phyloP scores from a whole-genome alignment of 30 jellyfish, hydroid and myxozoan genomes.

The Aurelia aurita complex sp. Pacific region DNA sequence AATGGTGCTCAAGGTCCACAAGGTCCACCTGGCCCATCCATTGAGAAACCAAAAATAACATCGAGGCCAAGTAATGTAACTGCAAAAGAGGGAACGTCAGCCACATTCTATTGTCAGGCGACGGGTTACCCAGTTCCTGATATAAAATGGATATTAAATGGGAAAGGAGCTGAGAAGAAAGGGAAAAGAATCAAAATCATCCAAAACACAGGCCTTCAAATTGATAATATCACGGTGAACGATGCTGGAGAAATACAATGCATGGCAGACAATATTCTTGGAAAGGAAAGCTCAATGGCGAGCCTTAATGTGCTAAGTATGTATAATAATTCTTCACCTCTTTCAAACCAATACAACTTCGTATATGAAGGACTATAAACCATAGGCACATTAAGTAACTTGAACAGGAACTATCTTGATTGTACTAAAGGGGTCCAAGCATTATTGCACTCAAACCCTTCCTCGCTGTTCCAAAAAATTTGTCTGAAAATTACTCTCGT shows the following conservation, averaged over 20 bases:
- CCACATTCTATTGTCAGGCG: conserved; percentile 21
- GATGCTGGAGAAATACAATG: conserved; percentile 27
- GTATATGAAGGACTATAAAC: neutral
- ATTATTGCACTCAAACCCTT: too few species aligned
- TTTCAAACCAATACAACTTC: neutral
- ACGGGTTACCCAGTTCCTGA: conserved; percentile 43
- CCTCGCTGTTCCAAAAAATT: too few species aligned
- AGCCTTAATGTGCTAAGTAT: conserved; percentile 15
- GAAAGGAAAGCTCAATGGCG: conserved; percentile 17
- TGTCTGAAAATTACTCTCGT: too few species aligned
- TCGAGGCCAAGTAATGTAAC: conserved; percentile 20
- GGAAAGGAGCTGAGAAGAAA: neutral
- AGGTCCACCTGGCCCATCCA: conserved; percentile 58
- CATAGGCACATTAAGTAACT: too few species aligned
- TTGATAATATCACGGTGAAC: conserved; percentile 4
- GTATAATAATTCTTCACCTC: neutral
- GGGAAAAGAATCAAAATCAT: neutral
- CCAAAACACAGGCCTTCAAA: conserved; percentile 2
- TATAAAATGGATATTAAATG: conserved; percentile 16
- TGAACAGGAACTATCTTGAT: too few species aligned
- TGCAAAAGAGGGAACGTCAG: conserved; percentile 30
- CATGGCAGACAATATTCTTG: conserved; percentile 21
- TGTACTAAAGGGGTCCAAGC: too few species aligned
- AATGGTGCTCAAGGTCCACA: conserved; percentile 46
- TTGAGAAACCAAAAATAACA: conserved; percentile 22